phyloP scores from a whole-genome alignment of 2,797 vertebrate genomes.

The Channa striata region DNA sequence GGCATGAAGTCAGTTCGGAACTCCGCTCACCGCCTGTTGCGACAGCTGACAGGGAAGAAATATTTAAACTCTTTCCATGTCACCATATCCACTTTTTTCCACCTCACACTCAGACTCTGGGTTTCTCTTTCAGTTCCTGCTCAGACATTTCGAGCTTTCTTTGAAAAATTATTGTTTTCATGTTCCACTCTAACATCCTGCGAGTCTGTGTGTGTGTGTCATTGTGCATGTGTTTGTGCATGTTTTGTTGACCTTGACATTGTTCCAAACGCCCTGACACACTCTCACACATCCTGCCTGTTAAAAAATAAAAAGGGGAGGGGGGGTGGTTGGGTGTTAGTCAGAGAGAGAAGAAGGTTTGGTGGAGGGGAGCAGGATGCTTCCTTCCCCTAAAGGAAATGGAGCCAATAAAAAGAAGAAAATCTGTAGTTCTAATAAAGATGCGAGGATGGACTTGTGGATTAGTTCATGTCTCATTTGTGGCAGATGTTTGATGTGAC shows the following conservation, averaged over 20 bases:
- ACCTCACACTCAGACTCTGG: neutral
- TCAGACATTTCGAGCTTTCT: constrained; percentile 39
- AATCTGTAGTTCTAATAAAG: constrained; percentile 44
- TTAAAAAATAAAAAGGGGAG: constrained; percentile 52
- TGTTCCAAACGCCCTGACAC: constrained; percentile 68
- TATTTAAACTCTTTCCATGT: constrained; percentile 50
- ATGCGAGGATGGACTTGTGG: constrained; percentile 18
- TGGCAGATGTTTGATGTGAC: neutral
- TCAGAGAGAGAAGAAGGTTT: constrained; percentile 43
- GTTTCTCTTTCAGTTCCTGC: constrained; percentile 1
- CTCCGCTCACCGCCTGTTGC: constrained; percentile 56
- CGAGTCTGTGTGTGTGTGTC: constrained; percentile 22
- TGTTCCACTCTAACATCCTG: constrained; percentile 54
- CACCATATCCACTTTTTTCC: neutral
- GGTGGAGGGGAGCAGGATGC: constrained; percentile 27
- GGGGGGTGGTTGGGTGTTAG: neutral
- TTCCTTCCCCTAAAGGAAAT: constrained; percentile 68
- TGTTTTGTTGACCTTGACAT: constrained; percentile 72
- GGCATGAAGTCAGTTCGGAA: constrained; percentile 41
- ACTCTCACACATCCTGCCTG: constrained; percentile 76
- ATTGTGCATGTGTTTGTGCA: constrained; percentile 30
- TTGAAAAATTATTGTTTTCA: constrained; percentile 44
- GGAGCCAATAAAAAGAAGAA: constrained; percentile 58
- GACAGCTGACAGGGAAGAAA: constrained; percentile 75
- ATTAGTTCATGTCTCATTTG: constrained; percentile 45